Percentiles rank a stretch among this genome's conserved stretches.
phyloP scores from a whole-genome alignment of 1,140 invertebrate species.

The Mycetomoellerius zeteki region DNA sequence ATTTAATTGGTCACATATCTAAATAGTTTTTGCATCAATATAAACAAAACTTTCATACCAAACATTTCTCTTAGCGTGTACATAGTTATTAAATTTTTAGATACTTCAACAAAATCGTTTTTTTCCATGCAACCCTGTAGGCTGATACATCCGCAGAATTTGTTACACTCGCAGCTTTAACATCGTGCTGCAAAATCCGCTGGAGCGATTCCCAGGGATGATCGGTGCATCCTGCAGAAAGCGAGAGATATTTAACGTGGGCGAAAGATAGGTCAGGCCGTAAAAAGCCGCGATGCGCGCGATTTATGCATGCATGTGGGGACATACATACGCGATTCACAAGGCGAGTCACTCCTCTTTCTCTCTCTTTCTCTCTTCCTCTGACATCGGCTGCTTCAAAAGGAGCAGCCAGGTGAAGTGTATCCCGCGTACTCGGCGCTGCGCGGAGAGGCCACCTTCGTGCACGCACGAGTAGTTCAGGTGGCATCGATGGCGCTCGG shows the following conservation, averaged over 20 bases:
- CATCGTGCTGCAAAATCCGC: no score
- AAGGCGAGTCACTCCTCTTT: neutral
- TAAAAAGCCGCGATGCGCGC: constrained; percentile 61
- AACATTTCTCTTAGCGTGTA: no score
- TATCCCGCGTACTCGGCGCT: constrained; percentile 51
- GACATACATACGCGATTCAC: constrained; percentile 30
- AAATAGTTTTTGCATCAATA: no score
- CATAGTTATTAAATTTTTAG: no score
- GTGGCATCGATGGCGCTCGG: constrained; percentile 67
- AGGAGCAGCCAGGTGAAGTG: constrained; percentile 69
- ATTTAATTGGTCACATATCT: no score
- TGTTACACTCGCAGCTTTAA: neutral
- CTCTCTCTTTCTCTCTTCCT: constrained; percentile 49
- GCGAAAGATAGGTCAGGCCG: constrained; percentile 71
- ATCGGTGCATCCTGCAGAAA: constrained; percentile 42
- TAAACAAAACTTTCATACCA: no score
- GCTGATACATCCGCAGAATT: neutral
- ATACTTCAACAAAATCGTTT: no score
- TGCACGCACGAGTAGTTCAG: constrained; percentile 79
- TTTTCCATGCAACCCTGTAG: neutral
- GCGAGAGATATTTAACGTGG: constrained; percentile 40
- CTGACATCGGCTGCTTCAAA: constrained; percentile 76
- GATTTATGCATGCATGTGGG: constrained; percentile 38
- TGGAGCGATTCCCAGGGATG: neutral
- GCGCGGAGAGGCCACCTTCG: constrained; percentile 76